Evolutionary conservation across 2,797 vertebrate species (phyloP).

Genomic region (Gambusia yucatana): DNA sequence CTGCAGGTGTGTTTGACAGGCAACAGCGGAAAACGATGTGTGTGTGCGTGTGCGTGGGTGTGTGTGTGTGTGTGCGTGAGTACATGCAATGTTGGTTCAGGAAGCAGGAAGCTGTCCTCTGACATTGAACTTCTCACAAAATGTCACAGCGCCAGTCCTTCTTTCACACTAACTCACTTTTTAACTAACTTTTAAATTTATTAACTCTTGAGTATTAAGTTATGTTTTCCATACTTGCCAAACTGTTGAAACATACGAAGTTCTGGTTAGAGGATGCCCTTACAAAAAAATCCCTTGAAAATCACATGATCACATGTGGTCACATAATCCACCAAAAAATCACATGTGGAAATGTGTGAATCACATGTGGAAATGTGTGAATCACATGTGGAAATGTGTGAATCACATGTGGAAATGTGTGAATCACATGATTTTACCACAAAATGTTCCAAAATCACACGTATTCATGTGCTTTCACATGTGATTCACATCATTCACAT

Average conservation of each 20-base stretch:
- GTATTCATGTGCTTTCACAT: no score
- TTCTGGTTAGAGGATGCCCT: not conserved
- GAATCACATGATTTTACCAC: no score
- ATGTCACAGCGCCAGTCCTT: not conserved
- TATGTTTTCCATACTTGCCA: not conserved
- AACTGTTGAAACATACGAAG: no score
- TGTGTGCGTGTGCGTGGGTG: conserved; percentile 17
- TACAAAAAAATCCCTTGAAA: no score
- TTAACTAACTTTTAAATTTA: conserved; percentile 8
- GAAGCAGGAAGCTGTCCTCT: conserved; percentile 14
- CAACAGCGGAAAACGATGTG: conserved; percentile 45
- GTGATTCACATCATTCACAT: no score
- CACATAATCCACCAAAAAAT: no score
- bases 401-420: no score
- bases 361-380: no score
- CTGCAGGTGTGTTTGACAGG: conserved; percentile 81
- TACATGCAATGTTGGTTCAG: not conserved
- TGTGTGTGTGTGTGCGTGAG: conserved; percentile 12
- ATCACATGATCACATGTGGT: no score
- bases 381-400: no score
- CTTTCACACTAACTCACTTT: not conserved
- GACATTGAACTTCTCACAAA: conserved; percentile 19
- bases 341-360: no score
- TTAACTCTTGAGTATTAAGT: not conserved
- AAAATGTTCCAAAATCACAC: no score